Evolutionary conservation across 2,797 vertebrate genomes (phyloP), one percentile per base, ranked within the genome.

Genomic region (Silurus lanzhouensis): DNA sequence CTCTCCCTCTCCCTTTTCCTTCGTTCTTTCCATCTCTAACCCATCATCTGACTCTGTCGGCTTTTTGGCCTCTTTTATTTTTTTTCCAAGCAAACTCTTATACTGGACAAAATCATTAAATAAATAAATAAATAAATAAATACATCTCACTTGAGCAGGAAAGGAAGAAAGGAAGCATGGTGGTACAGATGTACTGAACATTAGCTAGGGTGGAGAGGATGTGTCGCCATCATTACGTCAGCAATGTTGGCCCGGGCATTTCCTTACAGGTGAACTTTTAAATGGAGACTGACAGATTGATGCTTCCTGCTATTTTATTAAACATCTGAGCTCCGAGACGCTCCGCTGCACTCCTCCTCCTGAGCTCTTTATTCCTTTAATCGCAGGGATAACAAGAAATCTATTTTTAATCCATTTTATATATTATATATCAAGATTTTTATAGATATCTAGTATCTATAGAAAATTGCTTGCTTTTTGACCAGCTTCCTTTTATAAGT

Each of bases 231-330:
- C 87, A 90, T 89, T 89, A 88, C 89, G 89, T 92, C 91, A 91
- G 90, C 90, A 90, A 81, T 90, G 88, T 86, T 83, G 89, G 89
- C 86, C 78, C 82, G 84, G 80, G 70, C 76, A 86, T 85, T 91
- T 91, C 90, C 90, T 89, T 90, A 89, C 90, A 91, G 91, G 91
- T 92, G 87, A 91, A 90, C 90, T 89, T 91, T 89, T 90, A 90
- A 90, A 91, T 90, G 81, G 89, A 91, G 87, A 89, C 87, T 91
- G 90, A 91, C 89, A 91, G 91, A 91, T 90, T 89, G 89, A 91
- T 88, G 82, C 83, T 91, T 91, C 90, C 91, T 90, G 90, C 89
- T 83, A 90, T 91, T 91, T 90, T 89, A 84, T 85, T 80, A 66
- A 82, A 84, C 10, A 75, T 66, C 70, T 19, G 74, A 88, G 84